These are phyloP conservation scores for Carlito syrichta DNA, from an alignment of 2,113 vertebrate species.

Conservation along the genomic window DNA sequence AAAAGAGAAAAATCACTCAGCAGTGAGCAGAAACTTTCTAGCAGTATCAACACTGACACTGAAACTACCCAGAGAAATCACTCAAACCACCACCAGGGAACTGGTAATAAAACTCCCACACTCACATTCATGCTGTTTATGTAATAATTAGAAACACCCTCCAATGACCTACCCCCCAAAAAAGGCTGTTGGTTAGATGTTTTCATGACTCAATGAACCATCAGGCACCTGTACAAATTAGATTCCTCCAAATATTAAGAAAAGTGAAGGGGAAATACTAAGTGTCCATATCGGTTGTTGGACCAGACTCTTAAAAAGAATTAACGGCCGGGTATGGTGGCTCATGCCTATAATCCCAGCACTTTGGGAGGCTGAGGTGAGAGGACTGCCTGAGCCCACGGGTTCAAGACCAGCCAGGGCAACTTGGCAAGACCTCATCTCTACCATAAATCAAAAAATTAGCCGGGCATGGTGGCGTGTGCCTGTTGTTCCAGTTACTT, in stretches of 20 bases:
- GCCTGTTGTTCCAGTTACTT: rapidly evolving
- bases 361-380: background rate
- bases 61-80: background rate
- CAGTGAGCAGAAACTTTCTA: background rate
- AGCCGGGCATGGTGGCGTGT: no score
- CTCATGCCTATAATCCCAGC: background rate
- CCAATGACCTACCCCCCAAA: background rate
- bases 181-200: background rate
- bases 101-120: background rate
- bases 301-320: background rate
- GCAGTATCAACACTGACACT: background rate
- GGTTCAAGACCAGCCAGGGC: background rate
- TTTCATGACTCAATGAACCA: background rate
- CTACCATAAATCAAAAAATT: no score
- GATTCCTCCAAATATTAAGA: background rate
- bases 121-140: background rate
- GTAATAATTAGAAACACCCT: background rate
- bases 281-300: rapidly evolving
- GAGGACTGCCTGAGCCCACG: background rate
- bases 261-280: background rate
- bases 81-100: background rate
- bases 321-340: background rate
- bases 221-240: background rate
- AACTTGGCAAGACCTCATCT: background rate
- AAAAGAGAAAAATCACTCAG: background rate